phyloP scores from a whole-genome alignment of 2,888 invertebrate genomes.

The Apoda limacodes region DNA sequence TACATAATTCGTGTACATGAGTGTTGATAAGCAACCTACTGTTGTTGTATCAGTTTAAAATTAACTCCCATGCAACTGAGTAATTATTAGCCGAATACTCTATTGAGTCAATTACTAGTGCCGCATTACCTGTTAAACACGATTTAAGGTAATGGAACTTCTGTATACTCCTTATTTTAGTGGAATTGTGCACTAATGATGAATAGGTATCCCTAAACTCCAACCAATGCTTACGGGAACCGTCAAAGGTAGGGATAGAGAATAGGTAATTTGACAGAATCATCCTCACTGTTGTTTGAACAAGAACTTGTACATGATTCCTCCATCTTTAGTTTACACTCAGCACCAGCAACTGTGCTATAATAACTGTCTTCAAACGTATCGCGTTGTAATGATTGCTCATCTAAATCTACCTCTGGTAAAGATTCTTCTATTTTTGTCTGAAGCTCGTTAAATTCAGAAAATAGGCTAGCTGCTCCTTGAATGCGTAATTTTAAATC shows the following conservation, averaged over 20 bases:
- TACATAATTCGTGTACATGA: too few species aligned
- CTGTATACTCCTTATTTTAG: neutral
- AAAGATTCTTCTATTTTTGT: slow-evolving; percentile 1
- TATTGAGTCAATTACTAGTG: slow-evolving; percentile 6
- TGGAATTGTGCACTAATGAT: slow-evolving; percentile 1
- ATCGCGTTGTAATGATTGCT: slow-evolving; percentile 2
- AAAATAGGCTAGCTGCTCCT: slow-evolving; percentile 2
- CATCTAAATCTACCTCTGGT: slow-evolving; percentile 1
- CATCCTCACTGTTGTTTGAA: too few species aligned
- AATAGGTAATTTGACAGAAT: slow-evolving; percentile 8
- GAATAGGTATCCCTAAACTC: slow-evolving; percentile 6
- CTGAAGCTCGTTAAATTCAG: slow-evolving; percentile 3
- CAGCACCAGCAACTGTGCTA: neutral
- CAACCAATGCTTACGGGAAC: slow-evolving; percentile 7
- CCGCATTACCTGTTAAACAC: slow-evolving; percentile 6
- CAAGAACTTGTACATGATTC: too few species aligned
- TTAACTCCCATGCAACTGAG: too few species aligned
- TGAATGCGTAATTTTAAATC: slow-evolving; percentile 3
- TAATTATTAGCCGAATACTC: slow-evolving; percentile 12
- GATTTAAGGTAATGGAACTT: slow-evolving; percentile 13
- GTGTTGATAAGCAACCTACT: too few species aligned
- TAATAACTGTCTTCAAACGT: slow-evolving; percentile 2
- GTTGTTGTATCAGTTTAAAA: too few species aligned
- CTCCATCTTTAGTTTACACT: neutral
- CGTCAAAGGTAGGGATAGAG: slow-evolving; percentile 7